These are phyloP conservation scores for Scolanthus callimorphus DNA, from an alignment of 92 coral and sea anemone genomes.

Conservation along the genomic window DNA sequence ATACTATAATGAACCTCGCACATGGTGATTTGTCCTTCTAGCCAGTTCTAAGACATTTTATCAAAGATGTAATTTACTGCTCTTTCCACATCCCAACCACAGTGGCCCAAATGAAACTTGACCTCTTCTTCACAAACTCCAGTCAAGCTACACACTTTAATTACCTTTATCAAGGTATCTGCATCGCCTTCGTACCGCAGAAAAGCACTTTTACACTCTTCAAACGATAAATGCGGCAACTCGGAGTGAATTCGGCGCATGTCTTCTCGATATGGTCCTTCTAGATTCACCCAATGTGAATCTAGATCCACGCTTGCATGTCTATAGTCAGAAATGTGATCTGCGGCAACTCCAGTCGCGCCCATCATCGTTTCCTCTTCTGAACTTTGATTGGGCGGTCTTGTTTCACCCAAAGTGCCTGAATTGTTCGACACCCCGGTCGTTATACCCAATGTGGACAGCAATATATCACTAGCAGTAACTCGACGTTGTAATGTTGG, in stretches of 20 bases:
- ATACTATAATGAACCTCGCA: too few relatives aligned
- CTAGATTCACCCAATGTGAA: not conserved
- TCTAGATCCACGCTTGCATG: not conserved
- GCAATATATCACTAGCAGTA: not conserved
- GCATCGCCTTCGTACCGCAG: slow-evolving; percentile 9
- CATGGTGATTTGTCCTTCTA: too few relatives aligned
- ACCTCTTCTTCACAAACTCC: not conserved
- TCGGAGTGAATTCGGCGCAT: not conserved
- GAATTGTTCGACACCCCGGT: not conserved
- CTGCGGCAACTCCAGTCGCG: too few relatives aligned
- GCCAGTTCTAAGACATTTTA: slow-evolving; percentile 3
- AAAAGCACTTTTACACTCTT: slow-evolving; percentile 1
- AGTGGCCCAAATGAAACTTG: slow-evolving; percentile 16
- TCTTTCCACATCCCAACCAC: slow-evolving; percentile 11
- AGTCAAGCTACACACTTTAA: slow-evolving; percentile 7
- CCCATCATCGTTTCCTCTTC: too few relatives aligned
- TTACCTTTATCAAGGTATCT: slow-evolving; percentile 2
- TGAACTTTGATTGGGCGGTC: not conserved
- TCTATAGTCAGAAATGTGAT: too few relatives aligned
- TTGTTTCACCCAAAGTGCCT: not conserved
- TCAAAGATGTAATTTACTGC: slow-evolving; percentile 11
- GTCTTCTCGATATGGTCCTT: not conserved
- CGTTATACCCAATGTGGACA: not conserved
- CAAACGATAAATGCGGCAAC: not conserved
- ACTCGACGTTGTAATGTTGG: not conserved